A percentile compares a stretch with the other conserved stretches of the same genome.
These are phyloP conservation scores for Entosphenus tridentatus DNA, from an alignment of 2,113 vertebrate genomes.

Conservation along the genomic window DNA sequence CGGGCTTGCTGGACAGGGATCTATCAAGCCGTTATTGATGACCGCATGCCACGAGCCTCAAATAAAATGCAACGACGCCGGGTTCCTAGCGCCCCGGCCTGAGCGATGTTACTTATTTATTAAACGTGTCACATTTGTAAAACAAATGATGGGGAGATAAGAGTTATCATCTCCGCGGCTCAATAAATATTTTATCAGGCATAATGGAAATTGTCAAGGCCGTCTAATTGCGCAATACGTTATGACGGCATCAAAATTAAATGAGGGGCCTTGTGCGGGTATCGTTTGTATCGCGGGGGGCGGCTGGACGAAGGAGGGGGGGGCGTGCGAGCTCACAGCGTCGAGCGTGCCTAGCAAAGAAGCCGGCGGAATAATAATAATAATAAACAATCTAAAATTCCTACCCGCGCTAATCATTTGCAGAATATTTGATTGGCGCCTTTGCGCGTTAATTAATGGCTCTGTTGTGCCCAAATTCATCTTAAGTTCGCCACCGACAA, in stretches of 20 bases:
- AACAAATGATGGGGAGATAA: conserved; percentile 59
- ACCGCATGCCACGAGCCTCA: conserved; percentile 55
- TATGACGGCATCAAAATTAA: conserved; percentile 20
- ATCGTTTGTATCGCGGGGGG: conserved; percentile 1
- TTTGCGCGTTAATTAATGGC: too few relatives aligned
- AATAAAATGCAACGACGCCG: conserved; percentile 48
- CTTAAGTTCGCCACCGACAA: too few relatives aligned
- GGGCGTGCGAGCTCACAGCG: neutral
- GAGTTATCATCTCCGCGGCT: conserved; percentile 65
- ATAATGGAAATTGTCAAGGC: conserved; percentile 99
- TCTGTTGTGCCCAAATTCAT: too few relatives aligned
- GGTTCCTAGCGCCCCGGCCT: conserved; percentile 28
- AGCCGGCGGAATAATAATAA: neutral
- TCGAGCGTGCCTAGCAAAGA: neutral
- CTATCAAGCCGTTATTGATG: conserved; percentile 48
- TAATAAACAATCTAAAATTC: conserved; percentile 5
- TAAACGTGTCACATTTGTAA: conserved; percentile 48
- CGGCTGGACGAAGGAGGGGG: too few relatives aligned
- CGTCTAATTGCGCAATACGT: conserved; percentile 88
- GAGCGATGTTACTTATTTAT: conserved; percentile 26
- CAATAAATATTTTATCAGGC: conserved; percentile 99
- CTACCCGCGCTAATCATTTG: neutral
- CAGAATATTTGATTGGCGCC: neutral
- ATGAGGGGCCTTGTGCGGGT: neutral
- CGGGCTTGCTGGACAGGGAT: conserved; percentile 2